Evolutionary conservation across 2,797 vertebrate genomes (phyloP).

Genomic region (Lophius americanus): DNA sequence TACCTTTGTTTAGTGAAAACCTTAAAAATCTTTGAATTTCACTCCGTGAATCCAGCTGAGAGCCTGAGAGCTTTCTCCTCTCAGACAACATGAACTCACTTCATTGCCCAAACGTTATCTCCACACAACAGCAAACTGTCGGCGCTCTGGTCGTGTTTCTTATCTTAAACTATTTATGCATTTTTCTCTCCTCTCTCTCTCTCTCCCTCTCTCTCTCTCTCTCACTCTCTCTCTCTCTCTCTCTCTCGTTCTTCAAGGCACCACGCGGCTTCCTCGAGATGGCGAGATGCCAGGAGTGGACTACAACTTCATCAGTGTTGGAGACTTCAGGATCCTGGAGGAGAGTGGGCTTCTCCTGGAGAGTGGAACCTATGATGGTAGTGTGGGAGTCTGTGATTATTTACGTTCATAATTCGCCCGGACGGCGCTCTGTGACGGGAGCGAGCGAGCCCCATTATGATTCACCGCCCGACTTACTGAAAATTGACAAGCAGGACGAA

Average conservation of each 20-base stretch:
- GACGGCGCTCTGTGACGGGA: constrained; percentile 30
- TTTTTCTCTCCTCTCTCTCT: neutral
- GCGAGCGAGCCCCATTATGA: constrained; percentile 40
- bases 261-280: constrained; percentile 94
- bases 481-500: constrained; percentile 46
- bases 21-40: constrained; percentile 12
- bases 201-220: neutral
- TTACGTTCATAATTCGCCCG: constrained; percentile 15
- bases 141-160: neutral
- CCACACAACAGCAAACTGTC: neutral
- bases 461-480: constrained; percentile 36
- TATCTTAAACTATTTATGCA: neutral
- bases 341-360: constrained; percentile 96
- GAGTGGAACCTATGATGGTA: constrained; percentile 97
- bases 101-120: neutral
- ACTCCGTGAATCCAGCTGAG: neutral
- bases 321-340: constrained; percentile 96
- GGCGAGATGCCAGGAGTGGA: constrained; percentile 97
- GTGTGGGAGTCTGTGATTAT: constrained; percentile 1
- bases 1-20: neutral
- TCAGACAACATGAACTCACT: neutral
- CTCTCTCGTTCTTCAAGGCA: constrained; percentile 80
- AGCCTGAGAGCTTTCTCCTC: constrained; percentile 1
- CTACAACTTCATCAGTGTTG: constrained; percentile 98
- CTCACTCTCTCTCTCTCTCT: neutral